These are phyloP conservation scores for Ichneumoninae sp. DNA, from an alignment of 2,888 invertebrate species.

Conservation along the genomic window DNA sequence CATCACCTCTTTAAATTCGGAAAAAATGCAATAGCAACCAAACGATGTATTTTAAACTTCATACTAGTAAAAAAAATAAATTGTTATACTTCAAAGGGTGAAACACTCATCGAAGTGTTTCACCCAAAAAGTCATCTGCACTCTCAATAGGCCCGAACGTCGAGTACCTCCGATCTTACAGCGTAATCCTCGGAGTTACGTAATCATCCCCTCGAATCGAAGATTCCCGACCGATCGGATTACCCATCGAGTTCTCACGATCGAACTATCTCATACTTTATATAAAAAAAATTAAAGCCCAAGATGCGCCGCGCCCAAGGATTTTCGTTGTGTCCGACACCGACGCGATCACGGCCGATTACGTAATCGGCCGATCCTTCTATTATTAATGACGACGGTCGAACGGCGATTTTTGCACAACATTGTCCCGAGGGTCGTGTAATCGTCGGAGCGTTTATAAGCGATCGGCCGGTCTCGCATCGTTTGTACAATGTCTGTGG, in stretches of 20 bases:
- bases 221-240: neutral
- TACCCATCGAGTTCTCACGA: neutral
- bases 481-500: constrained; percentile 34
- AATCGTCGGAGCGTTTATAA: constrained; percentile 48
- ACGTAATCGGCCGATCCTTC: constrained; percentile 49
- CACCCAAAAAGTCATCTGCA: no score
- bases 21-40: no score
- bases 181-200: neutral
- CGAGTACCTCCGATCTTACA: no score
- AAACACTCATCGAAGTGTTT: no score
- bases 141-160: no score
- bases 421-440: constrained; percentile 30
- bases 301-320: neutral
- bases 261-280: neutral
- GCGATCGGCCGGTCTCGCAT: constrained; percentile 25
- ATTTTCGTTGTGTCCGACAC: neutral
- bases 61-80: neutral
- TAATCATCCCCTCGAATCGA: neutral
- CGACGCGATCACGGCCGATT: constrained; percentile 16
- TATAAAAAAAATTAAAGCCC: neutral
- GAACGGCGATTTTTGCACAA: constrained; percentile 49
- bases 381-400: constrained; percentile 34
- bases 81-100: neutral
- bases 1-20: no score
- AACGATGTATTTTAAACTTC: no score